Evolutionary conservation across 2,113 vertebrate genomes (phyloP).

Genomic region (Muntiacus muntjak): DNA sequence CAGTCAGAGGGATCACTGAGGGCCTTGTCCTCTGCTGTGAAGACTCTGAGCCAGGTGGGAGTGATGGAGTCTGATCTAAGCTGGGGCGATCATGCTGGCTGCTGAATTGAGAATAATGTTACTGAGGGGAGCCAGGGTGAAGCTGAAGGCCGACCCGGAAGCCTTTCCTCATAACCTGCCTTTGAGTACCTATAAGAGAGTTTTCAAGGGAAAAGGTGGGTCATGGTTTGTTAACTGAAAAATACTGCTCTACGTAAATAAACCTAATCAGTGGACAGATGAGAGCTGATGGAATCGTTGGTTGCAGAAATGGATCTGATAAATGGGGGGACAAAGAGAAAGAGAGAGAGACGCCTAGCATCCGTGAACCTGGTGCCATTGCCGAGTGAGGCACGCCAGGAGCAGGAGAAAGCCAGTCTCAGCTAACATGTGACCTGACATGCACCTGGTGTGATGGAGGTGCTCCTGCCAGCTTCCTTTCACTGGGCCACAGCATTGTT

Average conservation of each 20-base stretch:
- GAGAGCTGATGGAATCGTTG: background rate
- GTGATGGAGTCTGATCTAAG: background rate
- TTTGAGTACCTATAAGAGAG: background rate
- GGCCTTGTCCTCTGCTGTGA: background rate
- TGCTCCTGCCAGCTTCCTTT: background rate
- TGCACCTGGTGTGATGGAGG: background rate
- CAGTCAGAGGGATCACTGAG: background rate
- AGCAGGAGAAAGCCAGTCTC: background rate
- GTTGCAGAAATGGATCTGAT: constrained; percentile 2
- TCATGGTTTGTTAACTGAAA: background rate
- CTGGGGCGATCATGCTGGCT: background rate
- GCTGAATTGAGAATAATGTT: background rate
- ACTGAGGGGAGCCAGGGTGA: background rate
- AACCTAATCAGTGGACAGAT: background rate
- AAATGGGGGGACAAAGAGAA: background rate
- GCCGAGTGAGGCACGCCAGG: background rate
- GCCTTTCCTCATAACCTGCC: background rate
- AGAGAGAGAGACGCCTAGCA: background rate
- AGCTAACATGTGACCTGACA: background rate
- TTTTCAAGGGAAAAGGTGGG: background rate
- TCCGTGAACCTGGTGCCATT: background rate
- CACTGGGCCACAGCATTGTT: background rate
- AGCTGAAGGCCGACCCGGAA: background rate
- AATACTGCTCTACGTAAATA: background rate
- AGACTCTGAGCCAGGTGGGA: background rate